Evolutionary conservation across 2,113 vertebrate genomes (phyloP).

Genomic region (Clupea harengus): DNA sequence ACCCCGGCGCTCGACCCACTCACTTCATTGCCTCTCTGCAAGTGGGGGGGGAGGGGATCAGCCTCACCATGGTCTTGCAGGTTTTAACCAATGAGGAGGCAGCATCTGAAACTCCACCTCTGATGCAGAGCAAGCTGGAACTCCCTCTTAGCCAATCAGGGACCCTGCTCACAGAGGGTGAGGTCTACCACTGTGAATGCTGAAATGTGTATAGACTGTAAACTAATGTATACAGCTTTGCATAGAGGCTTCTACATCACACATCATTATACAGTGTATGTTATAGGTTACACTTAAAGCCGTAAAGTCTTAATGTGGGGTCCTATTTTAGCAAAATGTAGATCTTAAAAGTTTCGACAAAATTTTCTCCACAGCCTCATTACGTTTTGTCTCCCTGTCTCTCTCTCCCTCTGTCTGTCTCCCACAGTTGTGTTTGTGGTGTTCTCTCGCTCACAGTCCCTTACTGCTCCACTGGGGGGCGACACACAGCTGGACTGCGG

Average conservation of each 20-base stretch:
- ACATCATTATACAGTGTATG: background rate
- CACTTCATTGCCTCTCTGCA: conserved; percentile 71
- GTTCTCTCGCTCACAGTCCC: conserved; percentile 64
- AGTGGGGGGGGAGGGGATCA: conserved; percentile 66
- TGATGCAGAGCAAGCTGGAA: conserved; percentile 62
- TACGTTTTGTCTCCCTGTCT: background rate
- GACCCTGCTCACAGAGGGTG: conserved; percentile 50
- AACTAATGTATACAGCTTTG: background rate
- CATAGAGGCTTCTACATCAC: background rate
- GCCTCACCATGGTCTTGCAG: conserved; percentile 71
- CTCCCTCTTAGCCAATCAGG: conserved; percentile 71
- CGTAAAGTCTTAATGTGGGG: background rate
- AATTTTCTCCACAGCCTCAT: no score
- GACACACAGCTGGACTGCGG: conserved; percentile 72
- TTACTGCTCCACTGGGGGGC: conserved; percentile 59
- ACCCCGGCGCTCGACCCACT: conserved; percentile 34
- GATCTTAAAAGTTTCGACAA: background rate
- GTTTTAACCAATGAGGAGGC: conserved; percentile 44
- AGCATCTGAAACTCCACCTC: conserved; percentile 31
- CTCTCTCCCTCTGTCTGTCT: background rate
- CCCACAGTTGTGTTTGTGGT: conserved; percentile 78
- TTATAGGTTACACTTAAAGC: background rate
- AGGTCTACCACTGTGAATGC: background rate
- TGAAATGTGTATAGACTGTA: background rate
- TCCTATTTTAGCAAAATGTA: background rate